Evolutionary conservation across 2,888 invertebrate species (phyloP).

Genomic region (Halocaridina rubra): DNA sequence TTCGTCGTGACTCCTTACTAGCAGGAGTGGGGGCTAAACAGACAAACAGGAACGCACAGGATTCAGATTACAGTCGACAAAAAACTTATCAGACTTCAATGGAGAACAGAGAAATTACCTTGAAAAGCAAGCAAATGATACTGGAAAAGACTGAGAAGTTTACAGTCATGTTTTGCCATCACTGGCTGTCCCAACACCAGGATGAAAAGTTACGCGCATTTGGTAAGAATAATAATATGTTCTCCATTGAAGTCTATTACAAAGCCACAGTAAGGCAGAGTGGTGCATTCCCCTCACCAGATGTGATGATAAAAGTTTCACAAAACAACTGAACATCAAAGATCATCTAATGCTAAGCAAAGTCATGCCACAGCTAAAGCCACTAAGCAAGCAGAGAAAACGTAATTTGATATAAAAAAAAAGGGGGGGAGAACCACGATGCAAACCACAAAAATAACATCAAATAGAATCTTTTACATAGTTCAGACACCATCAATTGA

Average conservation of each 20-base stretch:
- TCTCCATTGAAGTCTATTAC: constrained; percentile 53
- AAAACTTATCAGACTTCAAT: constrained; percentile 32
- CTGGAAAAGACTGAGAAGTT: background rate
- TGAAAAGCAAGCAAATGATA: constrained; percentile 6
- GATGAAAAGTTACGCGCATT: constrained; percentile 12
- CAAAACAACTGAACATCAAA: background rate
- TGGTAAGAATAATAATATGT: background rate
- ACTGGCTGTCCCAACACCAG: constrained; percentile 43
- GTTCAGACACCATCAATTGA: no score
- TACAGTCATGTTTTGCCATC: constrained; percentile 2
- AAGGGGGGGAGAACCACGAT: no score
- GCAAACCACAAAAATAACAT: no score
- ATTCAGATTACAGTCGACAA: constrained; percentile 39
- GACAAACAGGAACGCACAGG: constrained; percentile 51
- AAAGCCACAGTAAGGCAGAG: constrained; percentile 38
- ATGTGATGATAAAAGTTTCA: constrained; percentile 13
- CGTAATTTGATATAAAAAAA: no score
- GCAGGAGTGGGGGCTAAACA: constrained; percentile 59
- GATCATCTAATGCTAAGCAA: constrained; percentile 15
- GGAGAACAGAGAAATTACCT: constrained; percentile 23
- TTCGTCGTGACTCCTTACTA: constrained; percentile 67
- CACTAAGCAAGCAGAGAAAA: background rate
- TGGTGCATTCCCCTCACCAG: constrained; percentile 24
- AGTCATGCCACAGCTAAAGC: constrained; percentile 4
- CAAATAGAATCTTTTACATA: no score